Base-by-base conservation (phyloP, 2,113 vertebrate genomes). In the Nipponia nippon region DNA sequence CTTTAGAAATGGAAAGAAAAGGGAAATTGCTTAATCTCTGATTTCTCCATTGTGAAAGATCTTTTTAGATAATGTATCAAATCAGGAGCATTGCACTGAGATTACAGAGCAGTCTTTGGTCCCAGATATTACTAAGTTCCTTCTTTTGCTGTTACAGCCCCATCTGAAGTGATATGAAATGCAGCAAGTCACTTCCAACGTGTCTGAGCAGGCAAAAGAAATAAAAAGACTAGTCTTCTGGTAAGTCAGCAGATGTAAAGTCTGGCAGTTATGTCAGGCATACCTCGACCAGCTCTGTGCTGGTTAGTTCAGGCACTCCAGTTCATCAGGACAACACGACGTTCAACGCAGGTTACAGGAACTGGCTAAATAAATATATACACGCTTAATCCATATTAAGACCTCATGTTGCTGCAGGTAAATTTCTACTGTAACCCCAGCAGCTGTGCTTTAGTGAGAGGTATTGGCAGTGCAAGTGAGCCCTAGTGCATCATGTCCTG, bases 291-390 rank as follows among this genome's bases (percentile, higher is more conserved):
- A 6, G 56, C 62, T 27, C 19, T 36, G 44, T 27, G 82, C 77
- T 73, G 88, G 5, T 61, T 21, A 30, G 46, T 61, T 72, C 55
- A 50, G 63, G 58, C 40, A 11, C 18, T 42, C 29, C 25, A 19
- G 73, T 1, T 16, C 65, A 4, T 1, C 47, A 34, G 44, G 66
- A 36, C 76, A 77, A 6, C 46, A 15, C 0, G 1, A 38, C 2
- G 1, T 36, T 93, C 47, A 29, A 26, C 55, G 20, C 52, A 36
- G n/a, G 38, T 25, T 46, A 4, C 1, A 2, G 63, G 21, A 77
- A 38, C 4, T 26, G 46, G 14, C 29, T 12, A 8, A n/a, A 44
- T 13, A 46, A 52, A 42, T 32, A 11, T 7, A 8, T 15, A 46
- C 36, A 27, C 42, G 4, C 26, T 3, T 1, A 13, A 11, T 14